phyloP scores from a whole-genome alignment of 2,888 invertebrate species.

The Bombylius discolor region DNA sequence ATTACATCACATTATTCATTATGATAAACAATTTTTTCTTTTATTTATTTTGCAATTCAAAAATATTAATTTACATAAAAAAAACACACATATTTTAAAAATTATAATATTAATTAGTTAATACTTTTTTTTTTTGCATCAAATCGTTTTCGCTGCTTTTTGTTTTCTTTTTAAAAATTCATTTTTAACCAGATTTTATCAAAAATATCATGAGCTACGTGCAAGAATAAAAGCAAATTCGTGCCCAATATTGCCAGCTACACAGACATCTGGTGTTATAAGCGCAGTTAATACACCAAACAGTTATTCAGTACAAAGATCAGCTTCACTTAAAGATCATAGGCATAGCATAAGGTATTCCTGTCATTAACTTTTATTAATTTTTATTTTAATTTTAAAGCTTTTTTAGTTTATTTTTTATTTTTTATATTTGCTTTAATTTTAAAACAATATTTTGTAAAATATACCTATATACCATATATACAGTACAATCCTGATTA shows the following conservation, averaged over 20 bases:
- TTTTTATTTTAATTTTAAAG: background rate
- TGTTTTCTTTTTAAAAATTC: background rate
- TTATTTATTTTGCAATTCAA: no score
- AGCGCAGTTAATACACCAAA: constrained; percentile 37
- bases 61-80: no score
- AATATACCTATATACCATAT: no score
- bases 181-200: constrained; percentile 57
- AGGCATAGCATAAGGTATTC: constrained; percentile 33
- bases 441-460: background rate
- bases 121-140: constrained; percentile 10
- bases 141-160: constrained; percentile 11
- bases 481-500: no score
- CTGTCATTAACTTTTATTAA: background rate
- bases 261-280: constrained; percentile 37
- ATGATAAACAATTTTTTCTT: no score
- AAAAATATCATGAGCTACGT: constrained; percentile 74
- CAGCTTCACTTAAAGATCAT: constrained; percentile 46
- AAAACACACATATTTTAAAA: background rate
- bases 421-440: background rate
- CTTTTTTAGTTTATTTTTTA: background rate
- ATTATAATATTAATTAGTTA: background rate
- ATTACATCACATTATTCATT: no score
- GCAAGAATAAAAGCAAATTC: constrained; percentile 79
- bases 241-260: constrained; percentile 59
- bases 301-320: constrained; percentile 43